Conservation (phyloP, 2,888 invertebrate genomes). For the Micropterix aruncella region DNA sequence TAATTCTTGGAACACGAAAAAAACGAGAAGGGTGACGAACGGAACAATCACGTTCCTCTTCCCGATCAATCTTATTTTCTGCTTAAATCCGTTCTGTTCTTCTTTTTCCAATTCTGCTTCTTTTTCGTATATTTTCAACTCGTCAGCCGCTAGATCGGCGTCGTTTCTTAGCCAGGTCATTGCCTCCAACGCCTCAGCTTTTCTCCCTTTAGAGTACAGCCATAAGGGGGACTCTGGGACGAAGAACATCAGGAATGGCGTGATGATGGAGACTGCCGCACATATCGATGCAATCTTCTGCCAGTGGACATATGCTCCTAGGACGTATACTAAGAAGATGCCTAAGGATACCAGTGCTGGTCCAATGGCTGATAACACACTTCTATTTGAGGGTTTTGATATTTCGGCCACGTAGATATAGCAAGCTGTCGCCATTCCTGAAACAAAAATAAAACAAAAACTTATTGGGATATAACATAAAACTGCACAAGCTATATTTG, state of each 20-base stretch:
- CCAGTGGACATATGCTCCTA: constrained; percentile 55
- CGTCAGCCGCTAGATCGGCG: constrained; percentile 45
- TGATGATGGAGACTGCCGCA: constrained; percentile 40
- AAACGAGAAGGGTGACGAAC: constrained; percentile 46
- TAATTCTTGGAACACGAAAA: constrained; percentile 56
- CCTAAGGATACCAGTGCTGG: constrained; percentile 59
- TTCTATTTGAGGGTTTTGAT: constrained; percentile 51
- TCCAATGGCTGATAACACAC: constrained; percentile 53
- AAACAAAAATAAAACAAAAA: constrained; percentile 12
- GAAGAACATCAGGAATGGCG: constrained; percentile 42
- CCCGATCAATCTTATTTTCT: constrained; percentile 28
- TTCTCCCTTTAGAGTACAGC: constrained; percentile 44
- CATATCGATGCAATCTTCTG: constrained; percentile 49
- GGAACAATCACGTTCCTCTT: constrained; percentile 49
- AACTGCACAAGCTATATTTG: not conserved
- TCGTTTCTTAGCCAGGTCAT: constrained; percentile 52
- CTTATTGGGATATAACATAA: not conserved
- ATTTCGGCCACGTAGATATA: constrained; percentile 58
- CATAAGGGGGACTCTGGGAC: constrained; percentile 58
- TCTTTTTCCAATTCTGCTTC: constrained; percentile 17
- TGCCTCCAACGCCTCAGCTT: constrained; percentile 43
- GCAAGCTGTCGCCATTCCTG: constrained; percentile 55
- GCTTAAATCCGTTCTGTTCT: constrained; percentile 24
- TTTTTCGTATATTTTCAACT: constrained; percentile 44
- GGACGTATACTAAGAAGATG: constrained; percentile 51